phyloP scores from a whole-genome alignment of 2,113 vertebrate genomes.

The Rhinopomastus cyanomelas region DNA sequence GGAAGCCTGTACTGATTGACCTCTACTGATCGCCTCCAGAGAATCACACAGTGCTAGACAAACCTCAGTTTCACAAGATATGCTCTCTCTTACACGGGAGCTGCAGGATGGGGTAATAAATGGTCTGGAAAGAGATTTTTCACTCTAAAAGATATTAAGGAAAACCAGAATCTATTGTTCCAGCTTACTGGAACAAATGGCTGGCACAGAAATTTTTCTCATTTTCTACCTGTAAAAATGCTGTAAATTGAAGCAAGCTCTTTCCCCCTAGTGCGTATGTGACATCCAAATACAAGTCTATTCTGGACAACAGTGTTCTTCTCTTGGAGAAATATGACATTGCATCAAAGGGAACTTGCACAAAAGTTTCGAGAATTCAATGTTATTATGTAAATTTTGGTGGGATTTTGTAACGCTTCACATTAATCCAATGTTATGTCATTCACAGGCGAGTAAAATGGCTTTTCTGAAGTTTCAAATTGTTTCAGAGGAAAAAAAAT shows the following conservation, averaged over 20 bases:
- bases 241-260: not conserved
- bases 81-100: not conserved
- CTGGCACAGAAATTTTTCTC: not conserved
- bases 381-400: not conserved
- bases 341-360: not conserved
- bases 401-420: not conserved
- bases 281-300: not conserved
- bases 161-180: not conserved
- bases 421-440: not conserved
- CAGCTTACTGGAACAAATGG: not conserved
- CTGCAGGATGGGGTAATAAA: not conserved
- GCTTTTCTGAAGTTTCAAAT: not conserved
- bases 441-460: not conserved
- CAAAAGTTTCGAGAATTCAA: not conserved
- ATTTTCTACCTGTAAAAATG: not conserved
- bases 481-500: not conserved
- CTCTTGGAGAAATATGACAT: not conserved
- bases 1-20: not conserved
- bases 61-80: not conserved
- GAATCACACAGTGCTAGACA: not conserved
- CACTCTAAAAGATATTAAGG: not conserved
- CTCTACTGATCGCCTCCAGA: not conserved
- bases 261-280: not conserved
- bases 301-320: not conserved
- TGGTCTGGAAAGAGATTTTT: not conserved